Evolutionary conservation across 2,888 invertebrate genomes (phyloP).

Genomic region (Hirtodrosophila confusa): DNA sequence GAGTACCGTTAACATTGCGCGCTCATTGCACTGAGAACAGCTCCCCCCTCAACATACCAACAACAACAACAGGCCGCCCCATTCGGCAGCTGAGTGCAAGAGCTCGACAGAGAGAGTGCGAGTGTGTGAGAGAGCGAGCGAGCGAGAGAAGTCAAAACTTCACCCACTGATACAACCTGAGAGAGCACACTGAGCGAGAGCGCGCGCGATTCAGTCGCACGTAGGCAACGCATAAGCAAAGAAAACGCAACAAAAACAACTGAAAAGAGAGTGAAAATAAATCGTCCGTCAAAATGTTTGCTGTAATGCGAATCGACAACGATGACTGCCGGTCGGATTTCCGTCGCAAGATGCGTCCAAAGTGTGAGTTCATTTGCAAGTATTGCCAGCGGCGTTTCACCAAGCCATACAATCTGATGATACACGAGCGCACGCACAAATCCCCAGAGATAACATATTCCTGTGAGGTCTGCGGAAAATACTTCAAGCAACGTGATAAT

Average conservation of each 20-base stretch:
- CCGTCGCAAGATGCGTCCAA: slow-evolving; percentile 94
- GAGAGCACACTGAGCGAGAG: slow-evolving; percentile 10
- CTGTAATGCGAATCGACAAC: slow-evolving; percentile 95
- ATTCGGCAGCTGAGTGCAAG: slow-evolving; percentile 42
- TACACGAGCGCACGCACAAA: slow-evolving; percentile 99
- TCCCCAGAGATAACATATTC: slow-evolving; percentile 97
- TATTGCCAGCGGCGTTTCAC: slow-evolving; percentile 99
- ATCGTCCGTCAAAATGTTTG: slow-evolving; percentile 89
- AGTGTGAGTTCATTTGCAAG: slow-evolving; percentile 99
- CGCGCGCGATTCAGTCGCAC: slow-evolving; percentile 48
- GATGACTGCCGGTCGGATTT: slow-evolving; percentile 94
- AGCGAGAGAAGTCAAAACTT: slow-evolving; percentile 30
- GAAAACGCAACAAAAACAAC: slow-evolving; percentile 7
- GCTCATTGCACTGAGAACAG: slow-evolving; percentile 62
- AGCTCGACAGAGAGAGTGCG: slow-evolving; percentile 22
- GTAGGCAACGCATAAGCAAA: slow-evolving; percentile 20
- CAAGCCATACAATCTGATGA: slow-evolving; percentile 99
- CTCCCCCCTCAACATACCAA: slow-evolving; percentile 27
- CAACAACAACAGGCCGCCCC: slow-evolving; percentile 15
- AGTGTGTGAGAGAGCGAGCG: slow-evolving; percentile 12
- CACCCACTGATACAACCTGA: slow-evolving; percentile 55
- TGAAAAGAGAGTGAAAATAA: slow-evolving; percentile 59
- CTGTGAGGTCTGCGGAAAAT: slow-evolving; percentile 98
- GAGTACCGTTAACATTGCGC: slow-evolving; percentile 62
- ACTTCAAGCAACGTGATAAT: slow-evolving; percentile 98